Evolutionary conservation across 2,113 vertebrate species (phyloP), one percentile per base, ranked within the genome.

Genomic region (Amblyornis subalaris): DNA sequence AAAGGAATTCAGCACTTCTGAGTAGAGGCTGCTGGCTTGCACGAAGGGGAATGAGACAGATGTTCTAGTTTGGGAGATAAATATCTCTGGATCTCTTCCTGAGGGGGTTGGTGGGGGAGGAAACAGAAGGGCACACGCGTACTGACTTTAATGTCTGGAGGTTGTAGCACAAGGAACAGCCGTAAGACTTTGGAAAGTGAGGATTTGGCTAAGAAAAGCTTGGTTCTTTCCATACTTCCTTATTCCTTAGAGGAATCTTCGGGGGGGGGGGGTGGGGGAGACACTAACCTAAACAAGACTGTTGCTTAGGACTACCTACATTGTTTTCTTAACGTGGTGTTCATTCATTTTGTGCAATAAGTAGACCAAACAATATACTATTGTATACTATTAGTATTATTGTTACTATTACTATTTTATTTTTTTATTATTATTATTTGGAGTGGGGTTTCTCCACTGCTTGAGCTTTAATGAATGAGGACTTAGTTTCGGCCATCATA

Each of bases 221-320:
- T 55, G 7, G n/a, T 88, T 80, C 1, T 16, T 80, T 44, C 25
- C 1, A 0, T 45, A 14, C 19, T 58, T 73, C 2, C 5, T 69
- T 14, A n/a, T 29, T 42, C 21, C n/a, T n/a, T n/a, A 65, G 6
- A 80, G 23, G 2, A 35, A 19, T 22, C 7, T 79, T 12, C 8
- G 4, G 3, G 26, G 8, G 19, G 1, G 16, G 10, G 6, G 3
- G 20, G 36, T 38, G 6, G 1, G 4, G 10, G 8, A 6, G 14
- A 16, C 47, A 10, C 9, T 69, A 51, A 28, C 9, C 7, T 51
- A 14, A 73, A 44, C 44, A 47, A 16, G 33, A 3, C 26, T 42
- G 0, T 20, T 78, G 7, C 19, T 64, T 26, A 38, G 31, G 22
- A 60, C 28, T 40, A 29, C 2, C 47, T 74, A 4, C 0, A 3